Evolutionary conservation across 2,113 vertebrate species (phyloP), one percentile per base, ranked within the genome.

Genomic region (Pedionomus torquatus): DNA sequence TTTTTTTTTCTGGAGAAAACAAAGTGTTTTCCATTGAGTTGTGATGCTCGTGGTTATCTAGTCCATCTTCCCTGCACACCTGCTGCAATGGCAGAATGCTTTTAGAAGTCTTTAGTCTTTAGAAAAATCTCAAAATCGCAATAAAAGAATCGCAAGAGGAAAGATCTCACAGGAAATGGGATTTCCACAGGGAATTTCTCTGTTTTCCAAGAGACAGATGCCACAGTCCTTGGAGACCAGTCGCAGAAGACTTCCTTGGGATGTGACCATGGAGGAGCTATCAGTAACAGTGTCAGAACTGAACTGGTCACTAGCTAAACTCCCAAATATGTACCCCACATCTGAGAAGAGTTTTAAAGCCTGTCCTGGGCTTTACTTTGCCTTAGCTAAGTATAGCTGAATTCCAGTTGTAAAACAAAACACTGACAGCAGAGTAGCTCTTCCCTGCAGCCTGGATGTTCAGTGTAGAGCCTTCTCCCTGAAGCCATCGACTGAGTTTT

Each of bases 301-400:
- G 43, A 64, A 44, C 24, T 4, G 9, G 7, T 33, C n/a, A 6
- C 31, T 8, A 10, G 3, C 24, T 30, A 11, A 75, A 55, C 28
- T 43, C 70, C 75, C 31, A 8, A 88, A 16, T 63, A 33, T 0
- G 2, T 20, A 12, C 11, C 18, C 28, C 13, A 15, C 48, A 35
- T 15, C 75, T 51, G 75, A 7, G 49, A 68, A 54, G 19, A 52
- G 28, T 33, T 71, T 31, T 49, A 28, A 68, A 90, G 57, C 28
- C 77, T 70, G 41, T 10, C 18, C 77, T 58, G 74, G 33, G 35
- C n/a, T 41, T 71, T 21, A 39, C 13, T 3, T 9, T 3, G 30
- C 30, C 4, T 0, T 21, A 65, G 39, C 5, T 35, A 4, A 7
- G 10, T 6, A 11, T 3, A 39, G 17, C 16, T 61, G 65, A 68